Base-by-base conservation (phyloP, 2,888 invertebrate species). In the Branchipolynoe longqiensis region DNA sequence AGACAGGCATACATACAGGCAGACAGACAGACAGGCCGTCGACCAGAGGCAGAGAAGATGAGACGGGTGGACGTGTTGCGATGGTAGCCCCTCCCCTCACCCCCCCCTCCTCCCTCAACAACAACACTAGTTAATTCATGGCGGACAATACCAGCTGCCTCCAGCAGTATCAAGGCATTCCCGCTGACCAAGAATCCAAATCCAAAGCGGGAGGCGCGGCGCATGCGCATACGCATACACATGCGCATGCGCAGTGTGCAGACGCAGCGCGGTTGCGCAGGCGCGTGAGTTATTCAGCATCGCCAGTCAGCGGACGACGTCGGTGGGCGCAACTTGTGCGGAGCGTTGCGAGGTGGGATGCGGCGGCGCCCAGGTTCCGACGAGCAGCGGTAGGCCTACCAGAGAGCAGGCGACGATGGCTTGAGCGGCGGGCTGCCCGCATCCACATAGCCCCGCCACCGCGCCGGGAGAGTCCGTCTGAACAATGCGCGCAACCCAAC, bases 51-150 rank as follows among this genome's bases (percentile, higher is more conserved):
- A 48, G 48, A 18, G 48, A 48, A 18, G 48, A 8, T 12, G 48
- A 48, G n/a, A 48, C 8, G 25, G n/a, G 58, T 14, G 48, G 78
- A 1, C 28, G 78, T n/a, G 48, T 78, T 12, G 78, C 54, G 48
- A 78, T 54, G 41, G 78, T 28, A 48, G 78, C 78, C 31, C 78
- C n/a, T n/a, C n/a, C n/a, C n/a, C n/a, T n/a, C n/a, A n/a, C n/a
- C n/a, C n/a, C n/a, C n/a, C n/a, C n/a, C n/a, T n/a, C n/a, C n/a
- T n/a, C n/a, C 4, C 48, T 54, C 28, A 48, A 33, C 48, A 78
- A 78, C 78, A 78, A 78, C 14, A 78, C 78, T 78, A 78, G 25
- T 78, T 78, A 48, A 78, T 78, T 78, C 78, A 48, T 28, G 6
- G 48, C 48, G 48, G 78, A 78, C 78, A 78, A 78, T 78, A 31